Conservation (phyloP, 2,888 invertebrate species). For the Erebia ligea region DNA sequence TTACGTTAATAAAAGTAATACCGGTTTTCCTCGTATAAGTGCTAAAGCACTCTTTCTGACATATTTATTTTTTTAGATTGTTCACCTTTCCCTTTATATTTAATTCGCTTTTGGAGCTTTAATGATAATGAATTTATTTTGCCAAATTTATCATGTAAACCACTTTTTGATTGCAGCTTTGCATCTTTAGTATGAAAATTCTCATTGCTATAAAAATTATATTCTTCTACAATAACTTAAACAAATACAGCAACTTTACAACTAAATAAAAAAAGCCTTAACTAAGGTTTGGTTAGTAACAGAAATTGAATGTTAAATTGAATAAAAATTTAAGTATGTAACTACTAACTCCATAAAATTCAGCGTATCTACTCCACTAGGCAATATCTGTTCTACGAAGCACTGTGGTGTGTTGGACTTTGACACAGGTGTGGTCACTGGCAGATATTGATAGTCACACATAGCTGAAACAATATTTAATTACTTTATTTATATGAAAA, state of each 20-base stretch:
- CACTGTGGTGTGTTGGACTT: constrained; percentile 76
- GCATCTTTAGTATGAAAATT: no score
- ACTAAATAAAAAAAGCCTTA: background rate
- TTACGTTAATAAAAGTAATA: no score
- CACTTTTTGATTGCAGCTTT: no score
- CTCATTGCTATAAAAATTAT: no score
- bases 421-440: constrained; percentile 80
- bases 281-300: background rate
- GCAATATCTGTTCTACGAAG: constrained; percentile 85
- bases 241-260: background rate
- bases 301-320: background rate
- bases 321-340: background rate
- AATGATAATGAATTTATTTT: no score
- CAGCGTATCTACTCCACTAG: constrained; percentile 68
- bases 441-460: constrained; percentile 96
- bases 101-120: no score
- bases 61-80: no score
- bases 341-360: constrained; percentile 34
- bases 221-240: no score
- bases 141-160: no score
- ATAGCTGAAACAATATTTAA: constrained; percentile 83
- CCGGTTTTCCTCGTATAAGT: no score
- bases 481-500: background rate
- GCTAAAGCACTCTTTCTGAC: no score
- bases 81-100: no score